These are phyloP conservation scores for Lasioglossum oenotherae DNA, from an alignment of 2,888 invertebrate genomes.

Conservation along the genomic window DNA sequence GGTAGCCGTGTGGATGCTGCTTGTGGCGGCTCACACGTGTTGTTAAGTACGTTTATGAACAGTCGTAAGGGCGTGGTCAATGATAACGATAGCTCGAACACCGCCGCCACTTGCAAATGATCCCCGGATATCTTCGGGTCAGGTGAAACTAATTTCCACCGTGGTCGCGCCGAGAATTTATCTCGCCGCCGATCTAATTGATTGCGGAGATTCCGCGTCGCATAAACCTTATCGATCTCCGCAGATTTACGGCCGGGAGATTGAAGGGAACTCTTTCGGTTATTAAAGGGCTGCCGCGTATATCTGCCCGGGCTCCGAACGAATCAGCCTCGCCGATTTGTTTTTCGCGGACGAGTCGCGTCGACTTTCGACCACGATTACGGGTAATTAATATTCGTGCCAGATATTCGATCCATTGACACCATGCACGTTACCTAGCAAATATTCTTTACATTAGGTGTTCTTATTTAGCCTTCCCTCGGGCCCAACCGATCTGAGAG, in stretches of 20 bases:
- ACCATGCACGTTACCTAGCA: too few species aligned
- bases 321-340: background rate
- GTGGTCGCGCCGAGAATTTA: background rate
- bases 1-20: slow-evolving; percentile 36
- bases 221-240: background rate
- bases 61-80: slow-evolving; percentile 55
- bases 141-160: slow-evolving; percentile 12
- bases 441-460: too few species aligned
- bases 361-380: background rate
- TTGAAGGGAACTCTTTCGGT: background rate
- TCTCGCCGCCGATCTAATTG: background rate
- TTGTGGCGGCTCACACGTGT: slow-evolving; percentile 58
- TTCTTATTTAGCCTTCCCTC: too few species aligned
- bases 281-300: background rate
- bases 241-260: background rate
- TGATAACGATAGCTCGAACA: slow-evolving; percentile 54
- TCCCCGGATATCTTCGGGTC: background rate
- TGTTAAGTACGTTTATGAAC: slow-evolving; percentile 61
- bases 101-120: slow-evolving; percentile 27
- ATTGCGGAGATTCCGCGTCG: background rate
- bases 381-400: too few species aligned
- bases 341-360: background rate
- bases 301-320: background rate
- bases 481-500: too few species aligned
- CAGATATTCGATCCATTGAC: too few species aligned